Conservation (phyloP, 2,113 vertebrate species). For the Chaetodon auriga region DNA sequence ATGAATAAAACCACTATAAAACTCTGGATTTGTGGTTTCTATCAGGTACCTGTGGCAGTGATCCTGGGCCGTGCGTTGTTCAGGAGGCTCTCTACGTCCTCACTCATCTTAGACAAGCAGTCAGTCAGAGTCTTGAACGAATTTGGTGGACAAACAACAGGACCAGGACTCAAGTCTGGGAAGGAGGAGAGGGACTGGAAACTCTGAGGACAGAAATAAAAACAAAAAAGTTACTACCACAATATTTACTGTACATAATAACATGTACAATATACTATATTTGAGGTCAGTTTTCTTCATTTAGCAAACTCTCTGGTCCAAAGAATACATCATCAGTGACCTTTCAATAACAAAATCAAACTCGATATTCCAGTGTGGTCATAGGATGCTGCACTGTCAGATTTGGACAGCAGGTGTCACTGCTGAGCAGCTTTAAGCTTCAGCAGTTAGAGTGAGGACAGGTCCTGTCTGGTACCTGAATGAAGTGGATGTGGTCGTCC, state of each 20-base stretch:
- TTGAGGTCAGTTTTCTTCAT: not conserved
- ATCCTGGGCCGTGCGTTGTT: not conserved
- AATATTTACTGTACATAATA: not conserved
- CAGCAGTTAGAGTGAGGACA: no score
- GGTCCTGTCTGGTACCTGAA: conserved; percentile 20
- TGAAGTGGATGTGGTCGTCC: conserved; percentile 46
- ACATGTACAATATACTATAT: not conserved
- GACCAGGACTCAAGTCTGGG: not conserved
- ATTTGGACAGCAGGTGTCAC: not conserved
- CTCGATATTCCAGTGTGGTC: not conserved
- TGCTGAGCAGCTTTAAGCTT: no score
- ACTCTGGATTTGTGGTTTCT: not conserved
- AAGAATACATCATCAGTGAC: not conserved
- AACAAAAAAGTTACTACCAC: not conserved
- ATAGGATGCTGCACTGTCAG: not conserved
- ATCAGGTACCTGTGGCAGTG: not conserved
- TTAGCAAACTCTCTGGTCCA: not conserved
- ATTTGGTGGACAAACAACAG: not conserved
- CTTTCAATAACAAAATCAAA: no score
- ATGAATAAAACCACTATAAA: not conserved
- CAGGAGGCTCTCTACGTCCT: conserved; percentile 3
- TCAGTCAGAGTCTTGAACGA: not conserved
- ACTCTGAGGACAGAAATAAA: not conserved
- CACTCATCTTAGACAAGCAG: conserved; percentile 5
- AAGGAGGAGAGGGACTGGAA: conserved; percentile 59